Base-by-base conservation (phyloP, 2,113 vertebrate genomes). In the Archocentrus centrarchus region DNA sequence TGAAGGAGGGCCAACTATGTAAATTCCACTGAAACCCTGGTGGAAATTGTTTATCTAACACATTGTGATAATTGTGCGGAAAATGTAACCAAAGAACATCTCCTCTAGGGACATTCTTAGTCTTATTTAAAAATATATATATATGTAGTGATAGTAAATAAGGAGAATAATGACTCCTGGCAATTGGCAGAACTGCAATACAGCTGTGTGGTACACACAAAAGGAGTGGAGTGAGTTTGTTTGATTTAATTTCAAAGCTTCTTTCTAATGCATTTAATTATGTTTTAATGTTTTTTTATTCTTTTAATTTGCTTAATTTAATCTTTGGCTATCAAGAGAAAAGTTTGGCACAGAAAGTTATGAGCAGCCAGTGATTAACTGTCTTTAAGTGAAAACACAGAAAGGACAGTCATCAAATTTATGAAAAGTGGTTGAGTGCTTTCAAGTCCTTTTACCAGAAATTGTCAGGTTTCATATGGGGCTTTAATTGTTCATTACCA, bases 31-130 rank as follows among this genome's bases (percentile, higher is more conserved):
- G 75, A 81, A 58, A 5, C 59, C 22, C 2, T 6, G 30, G 17
- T 55, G 30, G 50, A 53, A 39, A 82, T 35, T 37, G 39, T 60
- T 84, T 81, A 58, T 86, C 81, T 79, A 41, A 66, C 41, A 63
- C n/a, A 10, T 62, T 64, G 32, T 66, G 53, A 44, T 35, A 53
- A 77, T 55, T 53, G 2, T 55, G 20, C 59, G 11, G 11, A 18
- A 85, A 87, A 61, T 27, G 20, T 22, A 30, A 37, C 5, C 55
- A n/a, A 66, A 75, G 8, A 22, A 59, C 27, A 59, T 60, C 22
- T 50, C n/a, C n/a, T 80, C 11, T 50, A 47, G 2, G 20, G 24
- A 70, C 68, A 60, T 47, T 32, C 30, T 39, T 32, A 27, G 44
- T 6, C 44, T 70, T 53, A 53, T 24, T 24, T 24, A 24, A 24